A percentile compares a stretch with the other conserved stretches of the same genome.
Conservation (phyloP, 2,888 invertebrate genomes). For the Nineta flava region DNA sequence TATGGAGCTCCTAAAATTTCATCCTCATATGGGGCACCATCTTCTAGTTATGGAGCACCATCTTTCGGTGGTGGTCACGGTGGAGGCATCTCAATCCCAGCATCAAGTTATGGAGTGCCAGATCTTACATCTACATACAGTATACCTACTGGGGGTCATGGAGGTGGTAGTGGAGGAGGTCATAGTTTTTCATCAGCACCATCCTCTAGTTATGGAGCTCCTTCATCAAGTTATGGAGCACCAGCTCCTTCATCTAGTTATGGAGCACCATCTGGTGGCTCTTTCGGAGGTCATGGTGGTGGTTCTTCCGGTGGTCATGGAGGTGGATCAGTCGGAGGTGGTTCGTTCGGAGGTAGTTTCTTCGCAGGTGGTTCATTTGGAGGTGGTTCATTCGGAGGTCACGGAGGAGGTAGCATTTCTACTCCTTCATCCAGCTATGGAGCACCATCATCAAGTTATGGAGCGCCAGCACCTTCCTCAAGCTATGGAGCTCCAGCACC, state of each 20-base stretch:
- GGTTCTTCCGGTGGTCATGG: conserved; percentile 6
- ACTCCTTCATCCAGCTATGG: conserved; percentile 8
- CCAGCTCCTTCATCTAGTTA: conserved; percentile 10
- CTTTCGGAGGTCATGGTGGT: conserved; percentile 8
- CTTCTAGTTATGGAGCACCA: conserved; percentile 9
- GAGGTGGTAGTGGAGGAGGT: conserved; percentile 5
- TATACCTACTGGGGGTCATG: conserved; percentile 6
- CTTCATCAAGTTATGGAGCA: conserved; percentile 11
- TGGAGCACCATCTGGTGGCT: conserved; percentile 8
- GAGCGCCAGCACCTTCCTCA: conserved; percentile 8
- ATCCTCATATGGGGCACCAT: conserved; percentile 13
- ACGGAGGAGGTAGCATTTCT: background rate
- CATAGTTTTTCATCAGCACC: conserved; percentile 8
- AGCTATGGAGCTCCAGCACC: conserved; percentile 6
- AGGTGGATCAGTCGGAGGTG: conserved; percentile 7
- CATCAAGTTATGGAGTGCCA: conserved; percentile 7
- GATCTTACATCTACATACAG: conserved; percentile 5
- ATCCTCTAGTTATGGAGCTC: conserved; percentile 7
- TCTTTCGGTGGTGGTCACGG: conserved; percentile 8
- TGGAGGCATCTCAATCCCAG: background rate
- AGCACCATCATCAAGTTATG: conserved; percentile 12
- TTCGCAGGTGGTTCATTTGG: conserved; percentile 4
- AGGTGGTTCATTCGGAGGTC: conserved; percentile 5
- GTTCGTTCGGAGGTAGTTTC: conserved; percentile 10
- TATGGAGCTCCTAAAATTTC: conserved; percentile 12